Evolutionary conservation across 2,113 vertebrate species (phyloP), one percentile per base, ranked within the genome.

Genomic region (Chionodraco myersi): DNA sequence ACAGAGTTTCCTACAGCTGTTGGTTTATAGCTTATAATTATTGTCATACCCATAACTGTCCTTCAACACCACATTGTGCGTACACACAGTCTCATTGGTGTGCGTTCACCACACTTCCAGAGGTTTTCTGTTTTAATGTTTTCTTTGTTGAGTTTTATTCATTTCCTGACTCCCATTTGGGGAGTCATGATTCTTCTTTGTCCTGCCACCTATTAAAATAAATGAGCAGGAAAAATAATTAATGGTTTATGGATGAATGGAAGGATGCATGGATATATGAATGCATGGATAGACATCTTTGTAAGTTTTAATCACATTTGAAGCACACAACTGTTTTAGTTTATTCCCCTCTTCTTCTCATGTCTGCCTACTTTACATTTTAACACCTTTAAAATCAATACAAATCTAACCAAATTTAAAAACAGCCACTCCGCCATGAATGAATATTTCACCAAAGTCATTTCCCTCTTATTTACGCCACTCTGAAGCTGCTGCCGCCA

Each of bases 371-470:
- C 64, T 57, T 84, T 87, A 85, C 62, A 82, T 81, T 90, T 80
- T 14, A 58, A 71, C 84, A 82, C 81, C 70, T 83, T 86, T 84
- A 64, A 92, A 91, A 91, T 91, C 81, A 87, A 93, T 89, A 86
- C 69, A 86, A 91, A 89, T 79, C 74, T 5, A 85, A 83, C 82
- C 67, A 86, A 91, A 90, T 82, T 60, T 57, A 54, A 81, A 82
- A 83, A 84, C 80, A 80, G 79, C 78, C 74, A 78, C 41, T 79
- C 36, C 36, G 9, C 83, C 79, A 75, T 57, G 78, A 91, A 91
- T 92, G 79, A 83, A 89, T 88, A 92, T 91, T 91, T 80, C 76
- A 87, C 77, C 86, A 79, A 62, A 86, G 86, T 91, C 82, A 90
- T 91, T 89, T 85, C 72, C 82, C 68, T 86, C 76, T 86, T 90